Evolutionary conservation across 1,140 invertebrate species (phyloP), one percentile per base, ranked within the genome.

Genomic region (Samia ricini): DNA sequence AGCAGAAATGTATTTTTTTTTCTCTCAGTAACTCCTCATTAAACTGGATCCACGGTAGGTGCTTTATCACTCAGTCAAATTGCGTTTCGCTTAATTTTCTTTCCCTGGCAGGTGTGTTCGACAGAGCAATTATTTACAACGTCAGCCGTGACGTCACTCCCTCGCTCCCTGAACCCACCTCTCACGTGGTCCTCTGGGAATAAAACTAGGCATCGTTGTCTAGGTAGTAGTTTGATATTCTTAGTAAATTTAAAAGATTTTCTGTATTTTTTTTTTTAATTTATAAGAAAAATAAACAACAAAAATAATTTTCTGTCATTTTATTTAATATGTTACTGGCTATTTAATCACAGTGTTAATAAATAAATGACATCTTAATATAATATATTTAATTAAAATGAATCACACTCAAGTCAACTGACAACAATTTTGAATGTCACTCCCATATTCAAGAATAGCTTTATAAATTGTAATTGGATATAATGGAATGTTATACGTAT

Each of bases 51-150:
- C 85, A 82, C 77, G 70, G 70, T 77, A 74, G 82, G 88, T 90
- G 79, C 84, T 88, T 88, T 82, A 88, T 90, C 88, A 90, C 82
- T 90, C 88, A 90, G 84, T 90, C 85, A 88, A 90, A 90, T 88
- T 88, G 84, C 84, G 88, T 90, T 90, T 84, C 85, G 76, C 85
- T 90, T 90, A 90, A 90, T 90, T 90, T 90, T 90, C 85, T 90
- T 90, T 90, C 74, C 76, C 77, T 79, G 79, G 83, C 88, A 90
- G 88, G 88, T 90, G 88, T 88, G 83, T 90, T 90, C 88, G 85
- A 90, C 88, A 88, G 85, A 87, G 85, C 82, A 90, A 90, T 90
- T 90, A 90, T 90, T 90, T 88, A 90, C 84, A 87, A 73, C 84
- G 87, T 76, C 81, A 79, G 79, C 68, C 64, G 76, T 83, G 83